Evolutionary conservation across 2,888 invertebrate species (phyloP), one percentile per base, ranked within the genome.

Genomic region (Stictocephala bisonia): DNA sequence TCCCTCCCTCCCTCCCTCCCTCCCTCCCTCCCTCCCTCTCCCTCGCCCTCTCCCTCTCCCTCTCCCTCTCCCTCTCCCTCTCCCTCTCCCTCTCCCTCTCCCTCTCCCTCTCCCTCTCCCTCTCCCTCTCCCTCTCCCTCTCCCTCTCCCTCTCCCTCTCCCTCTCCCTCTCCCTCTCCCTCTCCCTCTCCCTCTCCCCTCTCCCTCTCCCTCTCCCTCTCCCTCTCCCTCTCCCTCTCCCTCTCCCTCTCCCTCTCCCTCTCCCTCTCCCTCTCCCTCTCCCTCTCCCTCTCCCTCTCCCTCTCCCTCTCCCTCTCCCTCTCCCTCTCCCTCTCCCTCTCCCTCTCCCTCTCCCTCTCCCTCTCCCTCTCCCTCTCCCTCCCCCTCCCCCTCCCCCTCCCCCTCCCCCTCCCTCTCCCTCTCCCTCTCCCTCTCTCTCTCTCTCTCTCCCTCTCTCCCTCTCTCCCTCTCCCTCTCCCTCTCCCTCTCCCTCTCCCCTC

Each of bases 311-410:
- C 7, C 11, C 7, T 2, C 11, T 48, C 11, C 48, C 22, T 22
- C 48, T 48, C 9, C 48, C 3, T 9, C 48, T 48, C 48, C n/a
- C 22, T 11, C 9, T 48, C 4, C 48, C 22, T 9, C 48, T 48
- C 48, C 48, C 3, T 20, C 44, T 7, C 7, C 44, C 18, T 20
- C 44, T 7, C 44, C 18, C 3, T 20, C 3, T 13, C 60, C 26
- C 7, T 4, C 26, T 69, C 35, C 73, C 35, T 66, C 50, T 73
- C 11, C 56, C 24, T 13, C 18, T 56, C 22, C 1, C 27, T 27
- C 56, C 26, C 3, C 56, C 13, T 4, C 56, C 15, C 56, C 24
- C 6, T 35, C 31, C 15, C 27, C 15, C 15, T 11, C 29, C 29
- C 15, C 20, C 29, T 9, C n/a, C 35, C 4, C 20, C 3, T 18